Percentiles rank a stretch among this genome's conserved stretches.
Evolutionary conservation across 2,797 vertebrate genomes (phyloP).

Genomic region (Alca torda): DNA sequence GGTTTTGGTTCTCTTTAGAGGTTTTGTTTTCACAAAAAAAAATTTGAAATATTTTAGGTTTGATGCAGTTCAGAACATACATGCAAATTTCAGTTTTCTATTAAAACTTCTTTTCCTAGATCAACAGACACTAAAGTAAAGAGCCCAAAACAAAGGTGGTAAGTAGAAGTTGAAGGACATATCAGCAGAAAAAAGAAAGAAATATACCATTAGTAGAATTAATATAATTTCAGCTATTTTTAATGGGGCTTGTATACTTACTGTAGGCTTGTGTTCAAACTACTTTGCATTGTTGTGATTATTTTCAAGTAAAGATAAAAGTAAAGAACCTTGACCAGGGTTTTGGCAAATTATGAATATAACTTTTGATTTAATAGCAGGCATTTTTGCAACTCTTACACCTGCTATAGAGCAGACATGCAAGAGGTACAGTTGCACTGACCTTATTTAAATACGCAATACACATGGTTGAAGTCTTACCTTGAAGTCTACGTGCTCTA

Average conservation of each 20-base stretch:
- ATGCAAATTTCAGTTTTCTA: neutral
- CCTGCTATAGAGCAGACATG: neutral
- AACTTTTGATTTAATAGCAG: neutral
- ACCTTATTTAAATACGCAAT: neutral
- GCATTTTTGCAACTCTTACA: neutral
- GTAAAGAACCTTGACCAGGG: neutral
- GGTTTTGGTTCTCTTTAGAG: neutral
- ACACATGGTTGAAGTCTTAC: neutral
- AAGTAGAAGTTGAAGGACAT: neutral
- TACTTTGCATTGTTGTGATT: neutral
- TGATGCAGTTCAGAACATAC: neutral
- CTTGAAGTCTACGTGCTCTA: neutral
- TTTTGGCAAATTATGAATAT: neutral
- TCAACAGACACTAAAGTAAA: neutral
- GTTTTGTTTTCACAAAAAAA: neutral
- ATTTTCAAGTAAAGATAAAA: neutral
- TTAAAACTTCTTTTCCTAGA: neutral
- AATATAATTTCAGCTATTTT: neutral
- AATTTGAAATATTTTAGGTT: neutral
- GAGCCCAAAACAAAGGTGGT: neutral
- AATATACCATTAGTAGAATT: neutral
- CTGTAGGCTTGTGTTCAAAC: neutral
- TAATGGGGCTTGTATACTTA: fast-evolving
- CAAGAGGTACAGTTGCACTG: neutral
- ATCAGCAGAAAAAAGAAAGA: neutral